A percentile compares a stretch with the other conserved stretches of the same genome.
Evolutionary conservation across 2,888 invertebrate genomes (phyloP).

Genomic region (Sarcophaga caerulescens): DNA sequence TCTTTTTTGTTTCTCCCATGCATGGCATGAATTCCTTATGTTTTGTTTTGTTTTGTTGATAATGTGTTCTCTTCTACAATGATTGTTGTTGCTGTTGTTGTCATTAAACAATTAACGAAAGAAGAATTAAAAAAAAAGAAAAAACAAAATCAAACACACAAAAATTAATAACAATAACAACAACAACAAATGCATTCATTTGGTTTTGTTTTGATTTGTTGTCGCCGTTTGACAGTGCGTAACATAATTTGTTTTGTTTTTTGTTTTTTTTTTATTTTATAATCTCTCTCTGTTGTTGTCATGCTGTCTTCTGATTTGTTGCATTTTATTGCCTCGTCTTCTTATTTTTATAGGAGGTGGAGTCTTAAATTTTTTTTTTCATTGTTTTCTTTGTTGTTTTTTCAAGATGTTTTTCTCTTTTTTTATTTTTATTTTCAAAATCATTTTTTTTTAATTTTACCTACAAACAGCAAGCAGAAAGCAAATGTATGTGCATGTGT

Average conservation of each 20-base stretch:
- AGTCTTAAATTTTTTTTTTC: slow-evolving; percentile 55
- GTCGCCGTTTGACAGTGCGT: slow-evolving; percentile 28
- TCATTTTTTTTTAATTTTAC: too few relatives aligned
- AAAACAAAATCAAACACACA: too few relatives aligned
- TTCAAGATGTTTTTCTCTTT: slow-evolving; percentile 7
- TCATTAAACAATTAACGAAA: slow-evolving; percentile 55
- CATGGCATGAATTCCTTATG: not conserved
- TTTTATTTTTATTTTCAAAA: slow-evolving; percentile 18
- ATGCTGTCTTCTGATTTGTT: slow-evolving; percentile 66
- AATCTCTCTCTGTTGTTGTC: slow-evolving; percentile 13
- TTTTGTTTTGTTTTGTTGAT: slow-evolving; percentile 16
- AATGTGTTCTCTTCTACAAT: not conserved
- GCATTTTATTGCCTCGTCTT: slow-evolving; percentile 52
- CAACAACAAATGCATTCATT: too few relatives aligned
- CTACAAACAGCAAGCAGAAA: too few relatives aligned
- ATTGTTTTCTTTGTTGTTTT: slow-evolving; percentile 29
- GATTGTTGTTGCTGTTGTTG: slow-evolving; percentile 41
- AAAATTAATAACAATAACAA: too few relatives aligned
- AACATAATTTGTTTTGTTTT: not conserved
- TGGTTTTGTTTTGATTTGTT: not conserved
- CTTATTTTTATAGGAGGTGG: slow-evolving; percentile 65
- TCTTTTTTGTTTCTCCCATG: too few relatives aligned
- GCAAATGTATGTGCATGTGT: too few relatives aligned
- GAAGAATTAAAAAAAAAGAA: slow-evolving; percentile 17
- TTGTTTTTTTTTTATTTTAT: slow-evolving; percentile 11